These are phyloP conservation scores for Oryzias curvinotus DNA, from an alignment of 2,113 vertebrate genomes.

Conservation along the genomic window DNA sequence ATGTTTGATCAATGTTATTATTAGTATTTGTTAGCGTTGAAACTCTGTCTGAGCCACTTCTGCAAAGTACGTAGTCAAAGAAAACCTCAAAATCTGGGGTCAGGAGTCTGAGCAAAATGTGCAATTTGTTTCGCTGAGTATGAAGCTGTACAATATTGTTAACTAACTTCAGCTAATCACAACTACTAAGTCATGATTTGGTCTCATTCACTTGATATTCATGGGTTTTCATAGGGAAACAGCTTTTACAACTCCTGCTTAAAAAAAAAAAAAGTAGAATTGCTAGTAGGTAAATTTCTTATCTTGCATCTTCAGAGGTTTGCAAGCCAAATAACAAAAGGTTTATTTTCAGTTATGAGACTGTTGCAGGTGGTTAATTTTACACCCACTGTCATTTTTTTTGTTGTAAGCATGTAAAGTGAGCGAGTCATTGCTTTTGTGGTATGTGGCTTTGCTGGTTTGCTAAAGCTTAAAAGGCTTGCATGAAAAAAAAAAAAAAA, in stretches of 20 bases:
- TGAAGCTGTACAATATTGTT: no score
- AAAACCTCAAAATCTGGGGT: no score
- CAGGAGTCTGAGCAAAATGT: no score
- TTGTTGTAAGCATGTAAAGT: slow-evolving; percentile 16
- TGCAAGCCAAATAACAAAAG: slow-evolving; percentile 64
- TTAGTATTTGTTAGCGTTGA: no score
- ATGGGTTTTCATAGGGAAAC: slow-evolving; percentile 27
- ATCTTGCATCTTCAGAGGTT: slow-evolving; percentile 54
- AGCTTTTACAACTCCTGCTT: slow-evolving; percentile 44
- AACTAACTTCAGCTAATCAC: no score
- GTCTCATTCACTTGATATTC: neutral
- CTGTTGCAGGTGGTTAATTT: slow-evolving; percentile 32
- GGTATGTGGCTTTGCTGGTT: slow-evolving; percentile 47
- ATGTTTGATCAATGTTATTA: no score
- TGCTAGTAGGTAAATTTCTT: slow-evolving; percentile 65
- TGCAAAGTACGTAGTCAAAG: no score
- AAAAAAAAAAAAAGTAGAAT: slow-evolving; percentile 28
- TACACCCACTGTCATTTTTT: slow-evolving; percentile 22
- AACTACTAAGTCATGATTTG: no score
- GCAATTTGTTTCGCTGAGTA: no score
- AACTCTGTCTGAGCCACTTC: no score
- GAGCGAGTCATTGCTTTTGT: slow-evolving; percentile 7
- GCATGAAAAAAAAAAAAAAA: slow-evolving; percentile 23
- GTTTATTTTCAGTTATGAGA: slow-evolving; percentile 12
- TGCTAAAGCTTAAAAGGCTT: slow-evolving; percentile 4